These are phyloP conservation scores for Calliopsis andreniformis DNA, from an alignment of 1,140 invertebrate genomes.

Conservation along the genomic window DNA sequence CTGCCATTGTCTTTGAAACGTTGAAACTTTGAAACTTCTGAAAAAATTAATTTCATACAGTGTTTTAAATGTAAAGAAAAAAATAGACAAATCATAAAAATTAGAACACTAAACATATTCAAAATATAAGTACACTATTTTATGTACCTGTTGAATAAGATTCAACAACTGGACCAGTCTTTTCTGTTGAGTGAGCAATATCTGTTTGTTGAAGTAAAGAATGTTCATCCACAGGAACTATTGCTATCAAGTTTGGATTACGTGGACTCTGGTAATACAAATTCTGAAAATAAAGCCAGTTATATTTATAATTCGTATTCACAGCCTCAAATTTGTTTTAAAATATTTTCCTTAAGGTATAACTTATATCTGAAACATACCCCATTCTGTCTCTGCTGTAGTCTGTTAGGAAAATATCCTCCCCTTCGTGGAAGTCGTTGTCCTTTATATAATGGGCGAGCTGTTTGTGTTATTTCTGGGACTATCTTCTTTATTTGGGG, in stretches of 20 bases:
- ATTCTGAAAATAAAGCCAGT: constrained; percentile 64
- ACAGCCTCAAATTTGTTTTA: too few relatives aligned
- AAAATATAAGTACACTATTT: not conserved
- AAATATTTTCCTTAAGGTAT: too few relatives aligned
- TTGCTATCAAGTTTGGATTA: constrained; percentile 79
- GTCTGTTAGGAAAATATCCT: constrained; percentile 61
- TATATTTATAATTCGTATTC: constrained; percentile 16
- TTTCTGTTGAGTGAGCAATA: constrained; percentile 35
- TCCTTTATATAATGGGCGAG: constrained; percentile 60
- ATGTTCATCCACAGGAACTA: constrained; percentile 75
- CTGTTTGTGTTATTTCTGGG: constrained; percentile 51
- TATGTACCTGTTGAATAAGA: constrained; percentile 46
- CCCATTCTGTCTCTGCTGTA: constrained; percentile 69
- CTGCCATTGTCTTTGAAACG: constrained; percentile 73
- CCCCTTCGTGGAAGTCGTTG: constrained; percentile 51
- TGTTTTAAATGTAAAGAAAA: not conserved
- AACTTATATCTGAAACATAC: too few relatives aligned
- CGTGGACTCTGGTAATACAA: constrained; percentile 68
- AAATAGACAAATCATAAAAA: not conserved
- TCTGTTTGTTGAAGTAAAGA: constrained; percentile 42
- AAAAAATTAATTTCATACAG: constrained; percentile 42
- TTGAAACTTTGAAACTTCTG: constrained; percentile 75
- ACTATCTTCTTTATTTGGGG: constrained; percentile 42
- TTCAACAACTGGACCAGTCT: constrained; percentile 29
- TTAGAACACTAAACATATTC: not conserved